A percentile compares a stretch with the other conserved stretches of the same genome.
These are phyloP conservation scores for Ophion costatus DNA, from an alignment of 2,888 invertebrate genomes.

Conservation along the genomic window DNA sequence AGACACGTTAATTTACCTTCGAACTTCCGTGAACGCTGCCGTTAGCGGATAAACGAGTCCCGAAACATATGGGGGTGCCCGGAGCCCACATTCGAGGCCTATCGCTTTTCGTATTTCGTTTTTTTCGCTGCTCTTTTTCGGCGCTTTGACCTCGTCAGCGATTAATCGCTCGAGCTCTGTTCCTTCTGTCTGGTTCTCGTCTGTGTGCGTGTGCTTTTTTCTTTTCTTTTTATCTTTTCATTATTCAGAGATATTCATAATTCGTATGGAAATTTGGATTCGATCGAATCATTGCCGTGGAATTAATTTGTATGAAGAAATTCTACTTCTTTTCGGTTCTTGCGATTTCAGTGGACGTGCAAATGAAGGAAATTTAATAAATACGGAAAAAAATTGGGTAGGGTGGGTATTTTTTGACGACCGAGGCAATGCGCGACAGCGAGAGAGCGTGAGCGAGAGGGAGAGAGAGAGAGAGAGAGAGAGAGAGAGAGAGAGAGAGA, in stretches of 20 bases:
- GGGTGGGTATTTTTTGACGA: neutral
- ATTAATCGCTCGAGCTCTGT: constrained; percentile 25
- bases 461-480: too few species aligned
- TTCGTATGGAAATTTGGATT: neutral
- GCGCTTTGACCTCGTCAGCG: constrained; percentile 46
- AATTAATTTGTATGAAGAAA: neutral
- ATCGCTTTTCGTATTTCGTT: constrained; percentile 33
- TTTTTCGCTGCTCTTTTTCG: constrained; percentile 31
- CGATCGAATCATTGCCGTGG: neutral
- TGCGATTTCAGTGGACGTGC: neutral
- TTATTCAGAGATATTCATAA: neutral
- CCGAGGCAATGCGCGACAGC: neutral
- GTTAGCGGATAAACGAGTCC: constrained; percentile 30
- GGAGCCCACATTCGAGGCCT: constrained; percentile 60
- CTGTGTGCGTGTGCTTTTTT: neutral
- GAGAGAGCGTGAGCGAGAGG: too few species aligned
- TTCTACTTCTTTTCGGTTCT: neutral
- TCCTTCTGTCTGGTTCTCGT: constrained; percentile 36
- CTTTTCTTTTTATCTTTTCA: neutral
- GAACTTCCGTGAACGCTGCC: constrained; percentile 4
- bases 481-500: neutral
- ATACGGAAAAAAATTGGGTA: neutral
- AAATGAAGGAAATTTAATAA: neutral
- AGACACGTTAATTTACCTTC: constrained; percentile 7
- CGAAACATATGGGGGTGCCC: constrained; percentile 53